Evolutionary conservation across 2,797 vertebrate species (phyloP), one percentile per base, ranked within the genome.

Genomic region (Pantherophis vulpinus): DNA sequence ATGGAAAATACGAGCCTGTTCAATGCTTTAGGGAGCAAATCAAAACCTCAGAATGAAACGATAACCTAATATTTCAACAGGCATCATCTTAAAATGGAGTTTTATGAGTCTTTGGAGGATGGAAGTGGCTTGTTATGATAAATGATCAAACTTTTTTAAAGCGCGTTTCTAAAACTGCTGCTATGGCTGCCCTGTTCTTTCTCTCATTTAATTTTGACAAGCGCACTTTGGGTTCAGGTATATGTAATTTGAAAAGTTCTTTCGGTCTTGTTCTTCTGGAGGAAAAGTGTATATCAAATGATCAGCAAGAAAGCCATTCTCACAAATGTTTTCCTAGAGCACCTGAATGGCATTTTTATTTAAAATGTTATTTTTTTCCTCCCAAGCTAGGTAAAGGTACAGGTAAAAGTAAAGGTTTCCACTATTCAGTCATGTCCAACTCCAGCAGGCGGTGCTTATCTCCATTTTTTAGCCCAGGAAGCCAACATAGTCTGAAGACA

Each of bases 121-220:
- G 66, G 70, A 83, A 86, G 8, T 60, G 58, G 87, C 56, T 89
- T 27, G 51, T 23, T 23, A 86, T 93, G 90, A 93, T 91, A 91
- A 91, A 93, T 86, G 87, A 66, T 9, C 87, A n/a, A 27, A 18
- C 51, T 74, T 88, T 93, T 86, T 32, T 9, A 59, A 91, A 23
- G 66, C 16, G 2, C 79, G 47, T 89, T 91, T 89, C 90, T 16
- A 66, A 59, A 42, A 89, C 37, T 70, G 55, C 74, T 83, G 47
- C 59, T 42, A 89, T 42, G 51, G 32, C 87, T 91, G 58, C 29
- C 20, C 93, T 93, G 93, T 83, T 93, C 87, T 93, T 93, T 63
- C 47, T 93, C 90, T 86, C 70, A 83, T 86, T 91, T 93, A 86
- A 91, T 91, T 93, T 88, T 89, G 93, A 91, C 93, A 56, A 9